Conservation (phyloP, 1,140 invertebrate species). For the Drosophila bocqueti region DNA sequence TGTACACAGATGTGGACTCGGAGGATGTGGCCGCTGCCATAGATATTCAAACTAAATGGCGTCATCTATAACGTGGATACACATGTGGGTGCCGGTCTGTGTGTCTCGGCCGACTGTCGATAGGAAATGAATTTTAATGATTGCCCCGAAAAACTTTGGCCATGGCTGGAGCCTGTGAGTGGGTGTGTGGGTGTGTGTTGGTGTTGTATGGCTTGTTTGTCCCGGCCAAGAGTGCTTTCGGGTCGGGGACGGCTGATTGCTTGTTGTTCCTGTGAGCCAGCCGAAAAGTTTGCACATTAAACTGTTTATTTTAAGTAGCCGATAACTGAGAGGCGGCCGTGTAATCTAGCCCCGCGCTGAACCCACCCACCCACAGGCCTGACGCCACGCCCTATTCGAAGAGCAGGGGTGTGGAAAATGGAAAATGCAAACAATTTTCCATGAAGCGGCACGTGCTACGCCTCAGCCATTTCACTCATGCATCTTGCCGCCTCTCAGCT, state of each 20-base stretch:
- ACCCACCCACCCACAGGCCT: constrained; percentile 45
- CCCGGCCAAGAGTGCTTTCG: constrained; percentile 29
- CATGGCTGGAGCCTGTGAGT: constrained; percentile 21
- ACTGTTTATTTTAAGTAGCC: constrained; percentile 80
- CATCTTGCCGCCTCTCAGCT: constrained; percentile 57
- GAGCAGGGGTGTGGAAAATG: constrained; percentile 12
- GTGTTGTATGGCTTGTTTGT: constrained; percentile 59
- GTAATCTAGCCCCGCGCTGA: constrained; percentile 32
- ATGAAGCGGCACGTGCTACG: constrained; percentile 69
- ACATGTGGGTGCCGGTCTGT: constrained; percentile 27
- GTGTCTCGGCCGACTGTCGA: constrained; percentile 72
- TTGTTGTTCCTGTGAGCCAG: constrained; percentile 46
- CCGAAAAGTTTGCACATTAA: constrained; percentile 77
- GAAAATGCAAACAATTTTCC: constrained; percentile 73
- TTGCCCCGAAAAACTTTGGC: constrained; percentile 65
- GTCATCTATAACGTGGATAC: constrained; percentile 71
- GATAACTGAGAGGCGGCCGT: constrained; percentile 57
- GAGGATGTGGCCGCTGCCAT: constrained; percentile 63
- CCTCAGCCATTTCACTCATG: constrained; percentile 58
- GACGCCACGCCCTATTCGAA: background rate
- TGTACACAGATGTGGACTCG: constrained; percentile 26
- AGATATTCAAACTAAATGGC: constrained; percentile 83
- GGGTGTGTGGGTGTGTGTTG: background rate
- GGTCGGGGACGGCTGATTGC: constrained; percentile 23
- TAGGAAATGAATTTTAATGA: constrained; percentile 84